Evolutionary conservation across 2,888 invertebrate genomes (phyloP), one percentile per base, ranked within the genome.

Genomic region (Caenorhabditis drosophilae): DNA sequence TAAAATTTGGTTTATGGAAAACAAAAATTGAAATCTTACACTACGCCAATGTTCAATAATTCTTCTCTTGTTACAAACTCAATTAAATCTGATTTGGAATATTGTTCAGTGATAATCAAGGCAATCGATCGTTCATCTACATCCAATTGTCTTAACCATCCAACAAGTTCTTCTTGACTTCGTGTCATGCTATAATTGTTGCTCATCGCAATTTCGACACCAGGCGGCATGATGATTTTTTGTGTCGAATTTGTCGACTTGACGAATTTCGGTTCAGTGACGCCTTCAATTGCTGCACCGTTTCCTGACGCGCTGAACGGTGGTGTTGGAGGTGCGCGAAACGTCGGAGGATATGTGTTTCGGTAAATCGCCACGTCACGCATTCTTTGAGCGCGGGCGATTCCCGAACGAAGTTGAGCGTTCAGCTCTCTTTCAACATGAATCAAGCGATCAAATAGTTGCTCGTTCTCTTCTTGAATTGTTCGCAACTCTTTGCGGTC

Each of bases 41-140:
- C 90, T 58, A 95, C 87, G 50, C 90, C 89, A 56, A 93, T 86
- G 78, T 89, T 88, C 53, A 90, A 87, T 52, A 96, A 85, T 85
- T 96, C 95, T 50, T 92, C 90, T 75, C 92, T 88, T 18, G 90
- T 90, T 77, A 92, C 89, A 77, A 90, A 89, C 67, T 89, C 88
- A 64, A 93, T 85, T 50, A 96, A 86, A 84, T 94, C 93, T 26
- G 89, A 88, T 66, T 92, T 88, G 0, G 89, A 89, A 84, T 90
- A 94, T 70, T 90, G 90, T 84, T 93, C 91, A 23, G 86, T 85
- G 15, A 72, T 56, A 60, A 89, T 89, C 79, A 88, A 88, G 42
- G 87, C 87, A 52, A 90, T 89, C 6, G 90, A 89, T 20, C 86
- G 84, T 18, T 88, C 86, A 76, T 91, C 90, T 40, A 93, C 86